These are phyloP conservation scores for Forbesichthys papilliferus DNA, from an alignment of 2,113 vertebrate species.

Conservation along the genomic window DNA sequence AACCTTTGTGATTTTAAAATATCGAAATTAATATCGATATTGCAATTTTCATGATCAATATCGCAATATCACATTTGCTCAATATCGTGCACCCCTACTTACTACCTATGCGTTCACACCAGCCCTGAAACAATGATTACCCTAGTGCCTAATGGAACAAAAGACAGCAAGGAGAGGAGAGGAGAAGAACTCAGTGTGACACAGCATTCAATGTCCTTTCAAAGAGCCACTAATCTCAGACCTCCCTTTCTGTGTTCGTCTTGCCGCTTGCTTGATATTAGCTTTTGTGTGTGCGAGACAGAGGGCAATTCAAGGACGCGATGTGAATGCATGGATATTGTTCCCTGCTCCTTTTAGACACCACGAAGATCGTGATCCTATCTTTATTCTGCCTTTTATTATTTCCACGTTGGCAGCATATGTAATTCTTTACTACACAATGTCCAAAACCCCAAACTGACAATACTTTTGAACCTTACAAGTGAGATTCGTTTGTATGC, in stretches of 20 bases:
- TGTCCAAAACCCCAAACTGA: background rate
- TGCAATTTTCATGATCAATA: no score
- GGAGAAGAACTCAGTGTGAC: conserved; percentile 36
- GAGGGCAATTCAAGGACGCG: conserved; percentile 51
- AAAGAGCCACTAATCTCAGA: conserved; percentile 57
- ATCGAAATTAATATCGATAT: no score
- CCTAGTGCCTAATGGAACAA: conserved; percentile 39
- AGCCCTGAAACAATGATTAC: conserved; percentile 56
- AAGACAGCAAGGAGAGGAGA: conserved; percentile 26
- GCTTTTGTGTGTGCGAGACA: conserved; percentile 32
- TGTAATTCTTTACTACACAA: background rate
- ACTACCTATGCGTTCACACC: conserved; percentile 51
- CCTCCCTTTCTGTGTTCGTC: conserved; percentile 43
- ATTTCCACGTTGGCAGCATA: background rate
- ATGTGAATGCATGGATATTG: conserved; percentile 16
- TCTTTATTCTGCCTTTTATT: background rate
- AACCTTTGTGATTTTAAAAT: no score
- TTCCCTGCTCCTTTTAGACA: conserved; percentile 18
- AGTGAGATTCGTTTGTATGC: background rate
- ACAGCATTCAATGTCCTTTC: conserved; percentile 62
- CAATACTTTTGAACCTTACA: background rate
- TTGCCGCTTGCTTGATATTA: conserved; percentile 36
- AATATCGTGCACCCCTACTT: no score
- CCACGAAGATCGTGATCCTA: conserved; percentile 1
- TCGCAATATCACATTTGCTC: no score